phyloP scores from a whole-genome alignment of 2,113 vertebrate genomes.

The Tachycineta bicolor region DNA sequence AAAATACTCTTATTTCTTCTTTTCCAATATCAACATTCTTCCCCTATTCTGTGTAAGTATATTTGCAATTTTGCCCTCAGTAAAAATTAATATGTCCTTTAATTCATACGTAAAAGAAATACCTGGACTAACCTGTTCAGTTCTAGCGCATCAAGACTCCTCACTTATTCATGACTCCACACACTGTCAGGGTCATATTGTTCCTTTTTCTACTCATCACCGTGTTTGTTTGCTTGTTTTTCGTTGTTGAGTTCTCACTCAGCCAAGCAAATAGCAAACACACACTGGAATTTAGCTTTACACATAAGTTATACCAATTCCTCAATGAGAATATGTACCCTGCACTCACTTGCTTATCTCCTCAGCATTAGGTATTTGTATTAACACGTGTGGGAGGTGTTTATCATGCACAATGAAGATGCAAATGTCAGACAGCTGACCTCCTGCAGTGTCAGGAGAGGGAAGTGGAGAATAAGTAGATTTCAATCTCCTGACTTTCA shows the following conservation, averaged over 20 bases:
- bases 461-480: neutral
- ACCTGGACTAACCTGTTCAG: neutral
- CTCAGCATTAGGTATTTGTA: neutral
- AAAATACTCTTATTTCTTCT: neutral
- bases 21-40: neutral
- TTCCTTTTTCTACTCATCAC: neutral
- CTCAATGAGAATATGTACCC: neutral
- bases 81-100: neutral
- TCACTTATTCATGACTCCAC: neutral
- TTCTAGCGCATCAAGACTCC: neutral
- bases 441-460: neutral
- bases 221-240: neutral
- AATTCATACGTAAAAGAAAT: neutral
- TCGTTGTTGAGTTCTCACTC: neutral
- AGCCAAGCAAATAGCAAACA: neutral
- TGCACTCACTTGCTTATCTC: neutral
- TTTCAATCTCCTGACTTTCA: neutral
- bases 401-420: neutral
- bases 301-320: neutral
- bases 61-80: neutral
- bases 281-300: accelerated
- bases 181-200: neutral
- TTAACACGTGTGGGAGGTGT: neutral
- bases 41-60: neutral
- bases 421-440: neutral